A percentile compares a stretch with the other conserved stretches of the same genome.
Evolutionary conservation across 1,140 invertebrate genomes (phyloP).

Genomic region (Centruroides vittatus): DNA sequence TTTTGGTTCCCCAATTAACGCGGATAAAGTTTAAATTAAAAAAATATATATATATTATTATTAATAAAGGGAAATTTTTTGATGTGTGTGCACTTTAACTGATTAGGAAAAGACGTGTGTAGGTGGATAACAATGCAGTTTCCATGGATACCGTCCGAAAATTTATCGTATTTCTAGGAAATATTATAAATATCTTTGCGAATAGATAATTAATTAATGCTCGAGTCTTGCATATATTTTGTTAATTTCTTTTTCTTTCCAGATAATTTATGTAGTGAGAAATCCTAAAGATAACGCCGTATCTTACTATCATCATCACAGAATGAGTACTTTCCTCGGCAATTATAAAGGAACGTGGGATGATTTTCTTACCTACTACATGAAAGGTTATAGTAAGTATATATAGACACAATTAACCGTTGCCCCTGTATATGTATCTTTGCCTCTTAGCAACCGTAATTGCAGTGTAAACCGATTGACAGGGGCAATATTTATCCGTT

Average conservation of each 20-base stretch:
- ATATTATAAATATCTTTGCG: not conserved
- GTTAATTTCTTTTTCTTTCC: slow-evolving; percentile 8
- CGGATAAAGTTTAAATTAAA: not conserved
- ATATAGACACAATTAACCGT: not conserved
- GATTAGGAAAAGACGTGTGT: not conserved
- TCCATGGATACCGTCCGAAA: not conserved
- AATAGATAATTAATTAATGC: not conserved
- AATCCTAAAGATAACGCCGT: slow-evolving; percentile 92
- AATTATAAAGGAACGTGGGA: slow-evolving; percentile 24
- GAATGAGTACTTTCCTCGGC: slow-evolving; percentile 25
- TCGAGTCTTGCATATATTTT: not conserved
- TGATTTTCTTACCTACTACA: slow-evolving; percentile 24
- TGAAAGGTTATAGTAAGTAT: slow-evolving; percentile 20
- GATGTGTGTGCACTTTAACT: no score
- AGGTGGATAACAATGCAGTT: not conserved
- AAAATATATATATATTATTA: not conserved
- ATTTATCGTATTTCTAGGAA: not conserved
- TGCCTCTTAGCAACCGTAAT: no score
- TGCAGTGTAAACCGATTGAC: no score
- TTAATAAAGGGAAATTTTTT: not conserved
- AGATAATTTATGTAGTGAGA: slow-evolving; percentile 78
- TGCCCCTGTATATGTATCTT: not conserved
- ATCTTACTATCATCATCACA: slow-evolving; percentile 77
- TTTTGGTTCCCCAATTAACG: not conserved
- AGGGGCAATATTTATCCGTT: no score